Evolutionary conservation across 1,140 invertebrate species (phyloP).

Genomic region (Meloidogyne exigua): DNA sequence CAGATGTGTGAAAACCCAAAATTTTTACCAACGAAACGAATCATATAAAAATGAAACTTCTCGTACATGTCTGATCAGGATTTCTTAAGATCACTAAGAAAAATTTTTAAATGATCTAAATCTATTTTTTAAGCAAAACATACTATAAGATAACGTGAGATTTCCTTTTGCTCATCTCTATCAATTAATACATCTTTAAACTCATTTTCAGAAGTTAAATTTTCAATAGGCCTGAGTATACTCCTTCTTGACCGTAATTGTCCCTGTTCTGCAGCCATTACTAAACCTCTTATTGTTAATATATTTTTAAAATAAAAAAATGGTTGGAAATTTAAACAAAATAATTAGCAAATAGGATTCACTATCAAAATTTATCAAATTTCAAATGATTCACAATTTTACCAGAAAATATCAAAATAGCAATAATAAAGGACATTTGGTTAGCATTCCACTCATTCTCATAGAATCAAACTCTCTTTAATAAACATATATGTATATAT

Average conservation of each 20-base stretch:
- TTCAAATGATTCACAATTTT: not conserved
- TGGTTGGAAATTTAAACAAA: no score
- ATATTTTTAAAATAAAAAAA: no score
- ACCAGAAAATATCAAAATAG: not conserved
- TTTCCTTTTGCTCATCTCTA: not conserved
- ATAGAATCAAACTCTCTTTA: not conserved
- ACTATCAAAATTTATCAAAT: constrained; percentile 10
- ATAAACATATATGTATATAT: constrained; percentile 5
- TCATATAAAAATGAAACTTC: no score
- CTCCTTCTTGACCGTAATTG: constrained; percentile 14
- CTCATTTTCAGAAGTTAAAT: not conserved
- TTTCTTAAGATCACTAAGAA: no score
- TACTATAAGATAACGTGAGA: not conserved
- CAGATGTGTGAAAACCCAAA: no score
- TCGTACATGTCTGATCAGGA: no score
- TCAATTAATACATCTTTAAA: not conserved
- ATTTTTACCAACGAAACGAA: no score
- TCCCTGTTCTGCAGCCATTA: constrained; percentile 8
- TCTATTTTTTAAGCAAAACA: not conserved
- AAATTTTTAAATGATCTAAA: no score
- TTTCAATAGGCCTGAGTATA: not conserved
- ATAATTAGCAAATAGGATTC: not conserved
- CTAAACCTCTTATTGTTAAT: not conserved
- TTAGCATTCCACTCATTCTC: not conserved
- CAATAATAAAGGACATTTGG: not conserved